Base-by-base conservation (phyloP, 1,140 invertebrate genomes). In the Armadillidium nasatum region DNA sequence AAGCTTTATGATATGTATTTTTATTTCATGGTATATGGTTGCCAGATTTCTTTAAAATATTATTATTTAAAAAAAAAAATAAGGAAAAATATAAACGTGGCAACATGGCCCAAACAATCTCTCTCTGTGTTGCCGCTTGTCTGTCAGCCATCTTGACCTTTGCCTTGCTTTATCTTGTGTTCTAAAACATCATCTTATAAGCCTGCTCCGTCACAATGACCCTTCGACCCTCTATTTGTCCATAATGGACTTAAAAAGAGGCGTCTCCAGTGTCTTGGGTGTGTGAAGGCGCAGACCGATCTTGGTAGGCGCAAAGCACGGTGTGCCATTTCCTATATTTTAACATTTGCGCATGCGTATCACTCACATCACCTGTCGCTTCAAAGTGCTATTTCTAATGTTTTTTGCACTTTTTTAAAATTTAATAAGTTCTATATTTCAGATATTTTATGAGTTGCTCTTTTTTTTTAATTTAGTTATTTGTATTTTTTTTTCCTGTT, bases 1-100 rank as follows among this genome's bases (percentile, higher is more conserved):
- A 7, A n/a, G n/a, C n/a, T 7, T 15, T 60, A 60, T 60, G 11
- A 60, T 60, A 60, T 60, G 50, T 15, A 33, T 33, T 33, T 33
- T 33, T 33, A 33, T 33, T 33, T 60, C 19, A 60, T 60, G 19
- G 19, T 15, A 60, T 60, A 60, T 60, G 50, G 73, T 75, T 75
- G 73, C 73, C 73, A 75, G 73, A 75, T 75, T 75, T 75, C 73
- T 73, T 60, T 73, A 33, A 60, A 73, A 73, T 19, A 50, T 73
- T n/a, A 22, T 54, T 7, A 60, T 73, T 60, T 68, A 75, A 68
- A 75, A 23, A 71, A 67, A 68, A 60, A 60, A 67, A 44, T 75
- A 45, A 67, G 44, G 33, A 33, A 33, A 33, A 33, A 33, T 33
- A 68, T 13, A 66, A 67, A 75, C 73, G 73, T 75, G 73, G 73